These are phyloP conservation scores for Sakesphorus luctuosus DNA, from an alignment of 2,113 vertebrate genomes.

Conservation along the genomic window DNA sequence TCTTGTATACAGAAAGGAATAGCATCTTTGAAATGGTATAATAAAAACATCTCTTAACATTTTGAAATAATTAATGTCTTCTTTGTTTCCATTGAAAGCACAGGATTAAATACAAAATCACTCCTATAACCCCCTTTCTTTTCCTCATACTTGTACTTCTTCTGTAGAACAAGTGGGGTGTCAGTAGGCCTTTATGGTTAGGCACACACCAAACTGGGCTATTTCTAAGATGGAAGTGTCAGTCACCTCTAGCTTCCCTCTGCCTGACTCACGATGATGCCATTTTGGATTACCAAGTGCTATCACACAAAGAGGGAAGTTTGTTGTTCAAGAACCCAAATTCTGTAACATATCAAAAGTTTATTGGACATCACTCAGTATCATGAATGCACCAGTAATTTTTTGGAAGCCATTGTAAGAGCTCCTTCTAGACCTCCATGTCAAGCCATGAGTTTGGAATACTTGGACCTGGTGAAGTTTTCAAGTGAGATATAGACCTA, in stretches of 20 bases:
- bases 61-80: not conserved
- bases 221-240: not conserved
- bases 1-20: not conserved
- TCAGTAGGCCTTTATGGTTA: not conserved
- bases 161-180: not conserved
- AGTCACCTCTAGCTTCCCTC: not conserved
- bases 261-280: not conserved
- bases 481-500: not conserved
- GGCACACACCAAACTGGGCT: not conserved
- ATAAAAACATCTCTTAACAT: not conserved
- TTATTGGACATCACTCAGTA: not conserved
- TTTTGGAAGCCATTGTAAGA: not conserved
- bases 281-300: not conserved
- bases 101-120: not conserved
- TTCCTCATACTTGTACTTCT: not conserved
- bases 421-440: not conserved
- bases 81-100: not conserved
- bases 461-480: not conserved
- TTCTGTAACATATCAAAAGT: not conserved
- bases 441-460: not conserved
- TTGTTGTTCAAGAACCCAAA: not conserved
- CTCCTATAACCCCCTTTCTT: not conserved
- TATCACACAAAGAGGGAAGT: not conserved
- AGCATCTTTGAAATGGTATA: not conserved
- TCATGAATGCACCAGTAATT: not conserved